Evolutionary conservation across 1,140 invertebrate species (phyloP).

Genomic region (Drosophila sulfurigaster): DNA sequence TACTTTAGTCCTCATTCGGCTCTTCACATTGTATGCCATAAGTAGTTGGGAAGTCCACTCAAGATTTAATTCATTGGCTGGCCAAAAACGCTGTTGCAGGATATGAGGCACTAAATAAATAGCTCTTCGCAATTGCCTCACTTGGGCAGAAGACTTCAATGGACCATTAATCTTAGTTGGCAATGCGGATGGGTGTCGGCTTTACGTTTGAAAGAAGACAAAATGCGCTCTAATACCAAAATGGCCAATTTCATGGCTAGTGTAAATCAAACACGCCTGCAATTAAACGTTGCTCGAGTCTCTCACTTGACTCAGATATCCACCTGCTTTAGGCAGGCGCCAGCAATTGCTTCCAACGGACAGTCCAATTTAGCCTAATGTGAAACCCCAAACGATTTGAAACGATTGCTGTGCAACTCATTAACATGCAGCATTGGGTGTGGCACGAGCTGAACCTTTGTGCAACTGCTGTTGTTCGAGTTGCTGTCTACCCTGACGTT

Average conservation of each 20-base stretch:
- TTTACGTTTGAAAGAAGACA: conserved; percentile 64
- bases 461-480: background rate
- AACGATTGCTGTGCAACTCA: conserved; percentile 72
- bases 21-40: background rate
- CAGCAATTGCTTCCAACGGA: conserved; percentile 19
- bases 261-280: conserved; percentile 80
- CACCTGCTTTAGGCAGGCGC: conserved; percentile 11
- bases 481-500: conserved; percentile 6
- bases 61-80: conserved; percentile 42
- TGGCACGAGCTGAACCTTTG: conserved; percentile 5
- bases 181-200: conserved; percentile 67
- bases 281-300: conserved; percentile 53
- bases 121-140: conserved; percentile 47
- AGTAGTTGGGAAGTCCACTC: conserved; percentile 16
- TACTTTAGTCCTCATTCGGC: background rate
- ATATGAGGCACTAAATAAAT: conserved; percentile 71
- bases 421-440: conserved; percentile 63
- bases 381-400: conserved; percentile 64
- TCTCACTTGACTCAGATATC: background rate
- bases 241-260: conserved; percentile 78
- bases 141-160: conserved; percentile 48
- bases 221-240: conserved; percentile 68
- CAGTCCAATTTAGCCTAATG: conserved; percentile 47
- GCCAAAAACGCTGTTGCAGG: conserved; percentile 45
- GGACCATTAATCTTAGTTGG: conserved; percentile 67